phyloP scores from a whole-genome alignment of 2,888 invertebrate species.

The Neelides folsomi region DNA sequence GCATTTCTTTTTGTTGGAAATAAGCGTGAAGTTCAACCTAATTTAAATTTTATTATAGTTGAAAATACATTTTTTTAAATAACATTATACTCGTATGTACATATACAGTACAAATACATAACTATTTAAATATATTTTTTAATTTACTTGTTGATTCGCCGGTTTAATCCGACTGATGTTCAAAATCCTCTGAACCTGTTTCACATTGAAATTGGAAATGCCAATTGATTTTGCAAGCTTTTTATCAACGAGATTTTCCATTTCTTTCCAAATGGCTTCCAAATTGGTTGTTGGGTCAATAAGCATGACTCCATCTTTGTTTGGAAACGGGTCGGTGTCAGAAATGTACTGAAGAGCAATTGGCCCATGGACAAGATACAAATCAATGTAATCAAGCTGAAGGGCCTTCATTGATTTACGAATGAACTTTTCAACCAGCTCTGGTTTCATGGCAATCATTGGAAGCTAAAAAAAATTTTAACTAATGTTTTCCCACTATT shows the following conservation, averaged over 20 bases:
- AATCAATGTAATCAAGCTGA: constrained; percentile 63
- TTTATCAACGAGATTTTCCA: constrained; percentile 53
- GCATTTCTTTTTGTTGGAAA: constrained; percentile 55
- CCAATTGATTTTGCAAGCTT: constrained; percentile 69
- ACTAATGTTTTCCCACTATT: neutral
- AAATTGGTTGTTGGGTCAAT: constrained; percentile 43
- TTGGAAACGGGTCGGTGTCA: constrained; percentile 43
- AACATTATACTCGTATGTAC: neutral
- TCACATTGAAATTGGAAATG: constrained; percentile 65
- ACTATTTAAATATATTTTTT: neutral
- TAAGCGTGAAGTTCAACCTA: constrained; percentile 61
- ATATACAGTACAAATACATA: neutral
- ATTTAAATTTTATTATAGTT: too few species aligned
- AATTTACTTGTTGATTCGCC: constrained; percentile 40
- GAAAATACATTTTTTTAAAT: too few species aligned
- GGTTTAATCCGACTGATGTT: constrained; percentile 49
- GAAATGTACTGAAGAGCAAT: constrained; percentile 52
- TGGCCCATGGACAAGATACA: constrained; percentile 68
- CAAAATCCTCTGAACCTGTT: constrained; percentile 56
- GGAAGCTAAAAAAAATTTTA: constrained; percentile 45
- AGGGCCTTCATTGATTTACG: constrained; percentile 54
- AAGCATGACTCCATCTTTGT: constrained; percentile 14
- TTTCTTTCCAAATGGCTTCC: constrained; percentile 53
- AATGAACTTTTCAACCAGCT: constrained; percentile 54
- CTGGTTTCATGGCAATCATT: constrained; percentile 47